A percentile compares a stretch with the other conserved stretches of the same genome.
These are phyloP conservation scores for Crotalus viridis DNA, from an alignment of 2,113 vertebrate species.

Conservation along the genomic window DNA sequence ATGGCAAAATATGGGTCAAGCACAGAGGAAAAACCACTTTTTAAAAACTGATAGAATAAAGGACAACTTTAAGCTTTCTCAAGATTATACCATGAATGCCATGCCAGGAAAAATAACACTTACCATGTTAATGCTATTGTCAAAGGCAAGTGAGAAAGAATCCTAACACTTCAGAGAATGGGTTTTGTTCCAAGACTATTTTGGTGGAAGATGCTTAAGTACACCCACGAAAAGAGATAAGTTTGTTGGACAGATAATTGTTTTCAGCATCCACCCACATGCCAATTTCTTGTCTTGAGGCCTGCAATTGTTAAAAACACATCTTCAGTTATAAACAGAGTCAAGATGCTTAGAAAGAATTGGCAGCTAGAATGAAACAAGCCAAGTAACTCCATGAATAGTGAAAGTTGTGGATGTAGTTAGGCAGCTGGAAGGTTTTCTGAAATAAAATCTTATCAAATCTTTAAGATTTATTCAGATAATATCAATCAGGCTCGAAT, in stretches of 20 bases:
- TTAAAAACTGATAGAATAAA: not conserved
- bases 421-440: conserved; percentile 8
- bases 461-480: not conserved
- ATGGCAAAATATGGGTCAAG: not conserved
- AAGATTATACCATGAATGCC: not conserved
- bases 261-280: conserved; percentile 66
- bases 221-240: conserved; percentile 39
- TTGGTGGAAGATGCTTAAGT: not conserved
- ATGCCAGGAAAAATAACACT: not conserved
- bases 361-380: not conserved
- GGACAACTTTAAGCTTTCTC: not conserved
- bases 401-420: conserved; percentile 26
- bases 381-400: conserved; percentile 36
- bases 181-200: not conserved
- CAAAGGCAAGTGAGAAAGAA: not conserved
- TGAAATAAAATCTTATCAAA: not conserved
- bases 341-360: conserved; percentile 39
- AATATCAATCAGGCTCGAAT: not conserved
- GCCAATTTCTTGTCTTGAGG: conserved; percentile 67
- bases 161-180: not conserved
- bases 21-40: not conserved
- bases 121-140: not conserved
- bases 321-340: conserved; percentile 56
- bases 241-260: conserved; percentile 55
- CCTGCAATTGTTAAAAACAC: conserved; percentile 61